Conservation (phyloP, 2,888 invertebrate genomes). For the Epistrophella euchroma region DNA sequence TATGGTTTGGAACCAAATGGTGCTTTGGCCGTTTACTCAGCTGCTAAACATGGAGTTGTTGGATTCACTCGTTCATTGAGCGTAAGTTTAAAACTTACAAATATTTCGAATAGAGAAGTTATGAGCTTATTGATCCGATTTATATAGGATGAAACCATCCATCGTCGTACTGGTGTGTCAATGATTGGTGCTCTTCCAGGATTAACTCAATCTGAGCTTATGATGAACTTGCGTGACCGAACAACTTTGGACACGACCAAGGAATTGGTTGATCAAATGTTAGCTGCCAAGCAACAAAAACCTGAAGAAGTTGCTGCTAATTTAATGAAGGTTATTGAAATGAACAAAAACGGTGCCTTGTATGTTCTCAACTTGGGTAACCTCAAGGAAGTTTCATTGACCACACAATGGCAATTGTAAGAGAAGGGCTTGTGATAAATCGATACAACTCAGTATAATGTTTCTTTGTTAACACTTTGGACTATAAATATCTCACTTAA, state of each 20-base stretch:
- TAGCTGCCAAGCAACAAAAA: conserved; percentile 80
- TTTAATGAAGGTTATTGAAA: conserved; percentile 80
- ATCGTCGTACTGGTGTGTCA: conserved; percentile 80
- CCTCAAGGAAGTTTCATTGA: conserved; percentile 80
- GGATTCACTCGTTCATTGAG: conserved; percentile 82
- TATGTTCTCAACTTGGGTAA: conserved; percentile 81
- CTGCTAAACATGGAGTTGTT: conserved; percentile 82
- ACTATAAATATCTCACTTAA: not conserved
- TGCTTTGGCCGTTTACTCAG: conserved; percentile 81
- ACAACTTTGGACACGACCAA: conserved; percentile 79
- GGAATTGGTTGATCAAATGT: conserved; percentile 78
- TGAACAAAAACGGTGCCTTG: conserved; percentile 82
- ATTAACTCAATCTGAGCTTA: conserved; percentile 80
- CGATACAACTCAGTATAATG: conserved; percentile 13
- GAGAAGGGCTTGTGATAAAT: not conserved
- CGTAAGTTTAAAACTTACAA: conserved; percentile 66
- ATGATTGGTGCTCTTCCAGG: conserved; percentile 81
- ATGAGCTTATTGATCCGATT: not conserved
- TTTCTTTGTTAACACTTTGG: not conserved
- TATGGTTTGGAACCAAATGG: conserved; percentile 81
- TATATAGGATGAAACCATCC: conserved; percentile 78
- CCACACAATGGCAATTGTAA: conserved; percentile 79
- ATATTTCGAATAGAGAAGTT: not conserved
- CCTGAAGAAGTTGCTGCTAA: conserved; percentile 81
- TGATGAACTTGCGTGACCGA: conserved; percentile 81